Evolutionary conservation across 2,797 vertebrate genomes (phyloP).

Genomic region (Amphiprion clarkii): DNA sequence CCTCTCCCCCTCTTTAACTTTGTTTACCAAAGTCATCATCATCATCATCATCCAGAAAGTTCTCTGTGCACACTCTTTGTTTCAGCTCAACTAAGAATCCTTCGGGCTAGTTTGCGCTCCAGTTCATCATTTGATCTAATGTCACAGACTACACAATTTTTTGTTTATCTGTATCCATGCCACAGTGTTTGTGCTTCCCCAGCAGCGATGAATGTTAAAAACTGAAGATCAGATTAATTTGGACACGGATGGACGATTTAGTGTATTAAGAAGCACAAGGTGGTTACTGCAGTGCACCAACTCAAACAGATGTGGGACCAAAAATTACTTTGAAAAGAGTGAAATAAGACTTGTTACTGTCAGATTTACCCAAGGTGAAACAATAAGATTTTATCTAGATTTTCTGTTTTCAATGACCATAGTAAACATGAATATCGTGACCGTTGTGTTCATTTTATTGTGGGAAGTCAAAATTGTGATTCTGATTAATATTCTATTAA

Average conservation of each 20-base stretch:
- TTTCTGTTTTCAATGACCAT: no score
- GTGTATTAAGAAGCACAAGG: slow-evolving; percentile 17
- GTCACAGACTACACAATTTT: slow-evolving; percentile 9
- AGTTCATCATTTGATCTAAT: slow-evolving; percentile 42
- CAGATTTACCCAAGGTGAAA: no score
- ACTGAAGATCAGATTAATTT: slow-evolving; percentile 42
- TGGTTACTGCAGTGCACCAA: background rate
- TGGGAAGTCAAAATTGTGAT: no score
- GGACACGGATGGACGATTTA: slow-evolving; percentile 35
- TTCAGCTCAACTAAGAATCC: slow-evolving; percentile 36
- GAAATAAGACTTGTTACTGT: no score
- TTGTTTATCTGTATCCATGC: background rate
- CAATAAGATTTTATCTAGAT: no score
- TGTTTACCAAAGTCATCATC: slow-evolving; percentile 46
- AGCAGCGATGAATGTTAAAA: slow-evolving; percentile 22
- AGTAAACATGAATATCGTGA: no score
- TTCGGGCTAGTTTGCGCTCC: slow-evolving; percentile 20
- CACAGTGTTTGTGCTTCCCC: slow-evolving; percentile 23
- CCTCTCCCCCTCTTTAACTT: slow-evolving; percentile 37
- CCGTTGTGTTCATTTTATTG: no score
- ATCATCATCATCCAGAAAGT: slow-evolving; percentile 23
- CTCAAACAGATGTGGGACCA: no score
- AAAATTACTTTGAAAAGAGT: no score
- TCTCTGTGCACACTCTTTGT: slow-evolving; percentile 29
- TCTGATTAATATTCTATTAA: no score